Evolutionary conservation across 2,797 vertebrate genomes (phyloP).

Genomic region (Peromyscus melanophrys): DNA sequence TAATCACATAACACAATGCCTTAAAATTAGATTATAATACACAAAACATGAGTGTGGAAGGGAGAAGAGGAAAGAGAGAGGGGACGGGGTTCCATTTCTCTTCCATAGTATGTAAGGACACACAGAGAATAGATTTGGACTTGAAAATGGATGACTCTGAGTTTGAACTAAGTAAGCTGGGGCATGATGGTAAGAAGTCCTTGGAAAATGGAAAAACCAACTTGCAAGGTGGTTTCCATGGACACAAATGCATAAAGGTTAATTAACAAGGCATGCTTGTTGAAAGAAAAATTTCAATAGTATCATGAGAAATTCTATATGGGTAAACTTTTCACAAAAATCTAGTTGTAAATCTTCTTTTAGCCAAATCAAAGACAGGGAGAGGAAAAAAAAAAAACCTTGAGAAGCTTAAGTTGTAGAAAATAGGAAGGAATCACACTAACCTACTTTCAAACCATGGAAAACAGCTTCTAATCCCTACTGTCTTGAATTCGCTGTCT

Average conservation of each 20-base stretch:
- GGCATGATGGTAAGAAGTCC: neutral
- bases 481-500: slow-evolving; percentile 14
- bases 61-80: neutral
- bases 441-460: slow-evolving; percentile 8
- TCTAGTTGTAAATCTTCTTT: slow-evolving; percentile 13
- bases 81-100: neutral
- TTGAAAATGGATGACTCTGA: neutral
- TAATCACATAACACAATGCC: neutral
- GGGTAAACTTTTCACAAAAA: slow-evolving; percentile 25
- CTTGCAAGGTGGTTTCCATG: neutral
- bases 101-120: neutral
- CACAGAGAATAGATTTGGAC: neutral
- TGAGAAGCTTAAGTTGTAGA: slow-evolving; percentile 4
- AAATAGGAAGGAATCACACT: slow-evolving; percentile 10
- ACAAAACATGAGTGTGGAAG: neutral
- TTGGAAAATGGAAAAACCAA: too few relatives aligned
- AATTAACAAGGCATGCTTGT: neutral
- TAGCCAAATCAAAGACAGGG: neutral
- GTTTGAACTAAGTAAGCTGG: neutral
- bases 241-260: neutral
- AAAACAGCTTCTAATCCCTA: slow-evolving; percentile 19
- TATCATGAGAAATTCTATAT: slow-evolving; percentile 10
- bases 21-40: neutral
- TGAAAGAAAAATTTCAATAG: slow-evolving; percentile 46
- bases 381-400: neutral